Evolutionary conservation across 2,113 vertebrate species (phyloP).

Genomic region (Clarias gariepinus): DNA sequence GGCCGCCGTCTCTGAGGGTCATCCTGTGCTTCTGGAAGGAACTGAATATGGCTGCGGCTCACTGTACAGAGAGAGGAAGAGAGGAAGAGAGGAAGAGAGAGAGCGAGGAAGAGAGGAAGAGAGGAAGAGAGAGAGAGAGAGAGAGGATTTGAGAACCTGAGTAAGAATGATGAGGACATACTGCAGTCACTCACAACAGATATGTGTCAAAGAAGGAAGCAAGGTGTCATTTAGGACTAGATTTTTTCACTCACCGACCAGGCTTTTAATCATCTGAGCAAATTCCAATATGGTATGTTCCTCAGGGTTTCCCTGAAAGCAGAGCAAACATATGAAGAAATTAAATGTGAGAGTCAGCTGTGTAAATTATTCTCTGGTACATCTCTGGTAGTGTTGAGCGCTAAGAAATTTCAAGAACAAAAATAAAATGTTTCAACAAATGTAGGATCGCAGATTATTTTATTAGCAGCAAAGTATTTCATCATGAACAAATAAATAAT

Average conservation of each 20-base stretch:
- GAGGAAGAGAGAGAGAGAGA: background rate
- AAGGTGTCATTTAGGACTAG: background rate
- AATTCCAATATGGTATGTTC: slow-evolving; percentile 98
- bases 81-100: background rate
- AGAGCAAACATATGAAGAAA: background rate
- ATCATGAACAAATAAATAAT: background rate
- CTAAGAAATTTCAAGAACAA: background rate
- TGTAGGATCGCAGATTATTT: background rate
- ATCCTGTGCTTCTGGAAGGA: slow-evolving; percentile 96
- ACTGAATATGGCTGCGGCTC: slow-evolving; percentile 94
- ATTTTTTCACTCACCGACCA: slow-evolving; percentile 83
- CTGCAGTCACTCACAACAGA: background rate
- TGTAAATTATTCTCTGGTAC: background rate
- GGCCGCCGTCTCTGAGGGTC: slow-evolving; percentile 96
- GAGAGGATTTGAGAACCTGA: background rate
- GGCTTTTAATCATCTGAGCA: slow-evolving; percentile 93
- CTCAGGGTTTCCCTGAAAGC: slow-evolving; percentile 92
- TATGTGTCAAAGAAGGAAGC: background rate
- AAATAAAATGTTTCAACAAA: background rate
- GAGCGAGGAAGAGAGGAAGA: background rate
- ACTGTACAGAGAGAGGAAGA: slow-evolving; percentile 55
- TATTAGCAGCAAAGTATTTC: background rate
- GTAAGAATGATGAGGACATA: background rate
- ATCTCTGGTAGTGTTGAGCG: background rate
- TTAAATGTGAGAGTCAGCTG: background rate